Evolutionary conservation across 2,888 invertebrate genomes (phyloP), one percentile per base, ranked within the genome.

Genomic region (Phalera bucephala): DNA sequence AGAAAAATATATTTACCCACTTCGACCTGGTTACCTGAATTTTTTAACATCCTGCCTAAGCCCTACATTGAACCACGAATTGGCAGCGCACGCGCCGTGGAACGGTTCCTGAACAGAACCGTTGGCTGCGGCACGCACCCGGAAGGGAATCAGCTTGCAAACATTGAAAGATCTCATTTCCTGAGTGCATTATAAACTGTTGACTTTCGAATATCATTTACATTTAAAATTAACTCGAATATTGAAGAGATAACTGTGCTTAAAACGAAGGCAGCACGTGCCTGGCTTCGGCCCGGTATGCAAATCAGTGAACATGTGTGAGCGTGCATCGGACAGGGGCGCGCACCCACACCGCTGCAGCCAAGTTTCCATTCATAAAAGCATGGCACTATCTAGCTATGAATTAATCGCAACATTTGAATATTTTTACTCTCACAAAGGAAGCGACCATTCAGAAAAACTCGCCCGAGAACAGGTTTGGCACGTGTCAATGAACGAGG

Each of bases 401-500:
- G 89, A 88, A 89, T 89, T 89, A 88, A 89, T 89, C 86, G 89
- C 89, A 86, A 88, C 87, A 85, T 89, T 88, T 85, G 85, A 89
- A 88, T 88, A 86, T 84, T 85, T 87, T 86, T 84, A 86, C 84
- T 78, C 84, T 82, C 61, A 86, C 86, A 85, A 85, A 87, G 84
- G 88, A 87, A 87, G 84, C 85, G 80, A 76, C 85, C 88, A 87
- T 88, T 88, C 73, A 87, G 80, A 83, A 87, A 87, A 87, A 82
- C 83, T 79, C 59, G 80, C 79, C 73, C 71, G 76, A 80, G 25
- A 89, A 88, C 87, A 66, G 86, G 89, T 88, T 88, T 75, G 75
- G 88, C 89, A 84, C 89, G 89, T 87, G 89, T 89, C 89, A 88
- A 88, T 82, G 89, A 86, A 88, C 88, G 88, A 71, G 68, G 75